Percentiles rank a stretch among this genome's conserved stretches.
Conservation (phyloP, 2,797 vertebrate species). For the Naso thynnoides region DNA sequence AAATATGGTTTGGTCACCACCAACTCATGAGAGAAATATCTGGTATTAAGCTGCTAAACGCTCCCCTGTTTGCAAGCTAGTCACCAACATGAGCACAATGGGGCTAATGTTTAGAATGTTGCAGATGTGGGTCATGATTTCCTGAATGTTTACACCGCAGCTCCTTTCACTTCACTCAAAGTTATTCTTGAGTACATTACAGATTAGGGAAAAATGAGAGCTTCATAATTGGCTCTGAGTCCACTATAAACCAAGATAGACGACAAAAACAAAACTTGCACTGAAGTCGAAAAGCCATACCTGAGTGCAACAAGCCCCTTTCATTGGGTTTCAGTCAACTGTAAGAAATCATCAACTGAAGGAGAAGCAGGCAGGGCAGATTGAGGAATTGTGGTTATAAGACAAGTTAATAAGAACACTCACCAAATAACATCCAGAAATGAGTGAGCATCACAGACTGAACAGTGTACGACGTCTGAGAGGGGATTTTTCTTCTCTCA, state of each 20-base stretch:
- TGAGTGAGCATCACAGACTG: not conserved
- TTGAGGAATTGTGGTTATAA: conserved; percentile 6
- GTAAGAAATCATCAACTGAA: not conserved
- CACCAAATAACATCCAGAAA: not conserved
- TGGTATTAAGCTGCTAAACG: not conserved
- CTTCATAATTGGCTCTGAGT: too few relatives aligned
- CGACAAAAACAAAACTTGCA: too few relatives aligned
- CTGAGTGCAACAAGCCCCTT: not conserved
- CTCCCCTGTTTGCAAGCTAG: not conserved
- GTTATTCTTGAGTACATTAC: too few relatives aligned
- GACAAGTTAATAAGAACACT: not conserved
- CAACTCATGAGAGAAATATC: not conserved
- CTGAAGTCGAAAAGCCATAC: not conserved
- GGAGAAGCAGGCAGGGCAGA: not conserved
- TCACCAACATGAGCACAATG: too few relatives aligned
- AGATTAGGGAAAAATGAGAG: too few relatives aligned
- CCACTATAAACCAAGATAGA: too few relatives aligned
- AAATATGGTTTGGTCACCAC: not conserved
- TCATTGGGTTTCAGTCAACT: not conserved
- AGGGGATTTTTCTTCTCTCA: conserved; percentile 1
- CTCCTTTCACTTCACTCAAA: not conserved
- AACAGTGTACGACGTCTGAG: conserved; percentile 1
- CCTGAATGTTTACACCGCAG: not conserved
- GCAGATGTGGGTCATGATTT: not conserved
- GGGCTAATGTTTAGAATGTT: not conserved